Evolutionary conservation across 2,888 invertebrate species (phyloP).

Genomic region (Yponomeuta sedellus): DNA sequence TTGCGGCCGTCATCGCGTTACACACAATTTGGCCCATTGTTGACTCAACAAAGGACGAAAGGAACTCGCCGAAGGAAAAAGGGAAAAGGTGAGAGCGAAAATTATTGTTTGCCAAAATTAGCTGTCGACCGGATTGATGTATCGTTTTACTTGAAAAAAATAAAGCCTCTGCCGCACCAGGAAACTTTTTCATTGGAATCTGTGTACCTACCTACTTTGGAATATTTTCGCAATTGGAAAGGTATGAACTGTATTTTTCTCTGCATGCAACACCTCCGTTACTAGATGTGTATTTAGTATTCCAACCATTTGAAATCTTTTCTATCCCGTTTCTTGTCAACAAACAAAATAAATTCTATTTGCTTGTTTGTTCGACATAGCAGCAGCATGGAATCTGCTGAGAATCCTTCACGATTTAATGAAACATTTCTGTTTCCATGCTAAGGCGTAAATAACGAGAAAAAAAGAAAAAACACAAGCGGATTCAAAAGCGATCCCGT

Average conservation of each 20-base stretch:
- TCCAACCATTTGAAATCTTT: not conserved
- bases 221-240: not conserved
- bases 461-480: constrained; percentile 24
- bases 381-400: not conserved
- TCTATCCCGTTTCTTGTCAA: not conserved
- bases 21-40: constrained; percentile 33
- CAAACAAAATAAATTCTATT: not conserved
- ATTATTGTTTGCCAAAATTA: constrained; percentile 63
- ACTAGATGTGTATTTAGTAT: not conserved
- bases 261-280: not conserved
- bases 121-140: constrained; percentile 57
- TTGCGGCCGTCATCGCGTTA: constrained; percentile 23
- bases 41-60: constrained; percentile 31
- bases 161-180: constrained; percentile 18
- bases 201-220: not conserved
- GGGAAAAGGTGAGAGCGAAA: constrained; percentile 38
- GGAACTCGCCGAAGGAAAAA: constrained; percentile 5
- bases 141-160: constrained; percentile 40
- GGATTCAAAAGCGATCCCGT: constrained; percentile 24
- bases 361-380: not conserved
- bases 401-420: constrained; percentile 8
- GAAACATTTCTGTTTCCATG: constrained; percentile 6
- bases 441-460: constrained; percentile 14
- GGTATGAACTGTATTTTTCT: not conserved
- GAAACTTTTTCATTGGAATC: constrained; percentile 1